Conservation (phyloP, 2,113 vertebrate species). For the Chloebia gouldiae region DNA sequence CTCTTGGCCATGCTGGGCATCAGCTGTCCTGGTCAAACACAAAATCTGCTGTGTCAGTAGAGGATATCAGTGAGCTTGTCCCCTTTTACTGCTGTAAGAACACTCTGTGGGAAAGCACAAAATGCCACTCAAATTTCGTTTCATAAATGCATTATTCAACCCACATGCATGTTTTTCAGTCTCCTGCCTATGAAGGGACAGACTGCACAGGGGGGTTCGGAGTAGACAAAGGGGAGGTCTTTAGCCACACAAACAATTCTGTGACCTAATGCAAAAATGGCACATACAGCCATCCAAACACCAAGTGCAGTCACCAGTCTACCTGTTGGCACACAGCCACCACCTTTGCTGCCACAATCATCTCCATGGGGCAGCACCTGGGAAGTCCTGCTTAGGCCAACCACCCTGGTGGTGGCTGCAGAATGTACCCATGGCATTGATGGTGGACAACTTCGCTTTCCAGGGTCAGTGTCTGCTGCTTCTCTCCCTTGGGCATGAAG, state of each 20-base stretch:
- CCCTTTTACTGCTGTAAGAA: neutral
- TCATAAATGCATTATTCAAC: neutral
- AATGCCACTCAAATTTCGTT: neutral
- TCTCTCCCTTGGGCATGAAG: neutral
- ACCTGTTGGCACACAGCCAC: neutral
- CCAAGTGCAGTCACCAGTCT: accelerated
- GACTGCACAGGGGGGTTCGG: neutral
- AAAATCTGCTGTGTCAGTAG: neutral
- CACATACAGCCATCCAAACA: neutral
- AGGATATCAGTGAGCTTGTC: neutral
- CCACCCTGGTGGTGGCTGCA: neutral
- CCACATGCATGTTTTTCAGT: neutral
- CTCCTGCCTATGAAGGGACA: neutral
- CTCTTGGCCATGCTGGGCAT: neutral
- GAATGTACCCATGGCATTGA: neutral
- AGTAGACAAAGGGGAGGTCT: accelerated
- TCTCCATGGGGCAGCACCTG: neutral
- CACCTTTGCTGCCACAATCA: neutral
- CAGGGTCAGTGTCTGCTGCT: neutral
- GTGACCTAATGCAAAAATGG: accelerated
- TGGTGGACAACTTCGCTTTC: neutral
- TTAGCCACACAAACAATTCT: neutral
- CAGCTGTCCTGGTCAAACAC: neutral
- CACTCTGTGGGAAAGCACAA: neutral
- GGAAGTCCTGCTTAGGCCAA: neutral